phyloP scores from a whole-genome alignment of 2,888 invertebrate genomes.

The Phortica okadai region DNA sequence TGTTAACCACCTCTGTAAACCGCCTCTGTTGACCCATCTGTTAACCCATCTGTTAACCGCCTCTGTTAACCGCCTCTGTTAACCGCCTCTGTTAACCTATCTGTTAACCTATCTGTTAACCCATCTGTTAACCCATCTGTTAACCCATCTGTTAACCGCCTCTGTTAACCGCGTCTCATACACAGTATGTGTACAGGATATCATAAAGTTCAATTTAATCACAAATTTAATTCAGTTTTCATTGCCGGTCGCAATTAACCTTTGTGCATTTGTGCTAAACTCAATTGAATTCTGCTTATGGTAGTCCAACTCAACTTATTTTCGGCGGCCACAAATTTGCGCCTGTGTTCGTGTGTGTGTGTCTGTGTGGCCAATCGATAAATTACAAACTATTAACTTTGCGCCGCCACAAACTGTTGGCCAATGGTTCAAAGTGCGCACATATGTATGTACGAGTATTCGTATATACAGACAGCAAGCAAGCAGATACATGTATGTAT shows the following conservation, averaged over 20 bases:
- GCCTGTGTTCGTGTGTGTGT: not conserved
- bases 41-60: no score
- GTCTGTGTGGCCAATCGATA: constrained; percentile 26
- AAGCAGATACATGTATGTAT: not conserved
- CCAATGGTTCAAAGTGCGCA: constrained; percentile 20
- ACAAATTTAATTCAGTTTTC: not conserved
- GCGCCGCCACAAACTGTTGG: constrained; percentile 25
- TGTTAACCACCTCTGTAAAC: no score
- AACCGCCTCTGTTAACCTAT: no score
- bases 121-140: no score
- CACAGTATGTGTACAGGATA: no score
- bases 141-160: no score
- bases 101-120: no score
- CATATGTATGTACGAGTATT: not conserved
- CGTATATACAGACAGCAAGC: not conserved
- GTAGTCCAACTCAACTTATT: not conserved
- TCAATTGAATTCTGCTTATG: not conserved
- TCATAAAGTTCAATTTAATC: no score
- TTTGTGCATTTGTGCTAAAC: not conserved
- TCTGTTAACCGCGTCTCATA: no score
- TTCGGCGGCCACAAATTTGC: not conserved
- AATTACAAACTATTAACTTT: constrained; percentile 35
- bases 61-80: no score
- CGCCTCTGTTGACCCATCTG: no score
- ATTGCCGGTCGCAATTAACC: not conserved